Evolutionary conservation across 2,113 vertebrate genomes (phyloP).

Genomic region (Rafetus swinhoei): DNA sequence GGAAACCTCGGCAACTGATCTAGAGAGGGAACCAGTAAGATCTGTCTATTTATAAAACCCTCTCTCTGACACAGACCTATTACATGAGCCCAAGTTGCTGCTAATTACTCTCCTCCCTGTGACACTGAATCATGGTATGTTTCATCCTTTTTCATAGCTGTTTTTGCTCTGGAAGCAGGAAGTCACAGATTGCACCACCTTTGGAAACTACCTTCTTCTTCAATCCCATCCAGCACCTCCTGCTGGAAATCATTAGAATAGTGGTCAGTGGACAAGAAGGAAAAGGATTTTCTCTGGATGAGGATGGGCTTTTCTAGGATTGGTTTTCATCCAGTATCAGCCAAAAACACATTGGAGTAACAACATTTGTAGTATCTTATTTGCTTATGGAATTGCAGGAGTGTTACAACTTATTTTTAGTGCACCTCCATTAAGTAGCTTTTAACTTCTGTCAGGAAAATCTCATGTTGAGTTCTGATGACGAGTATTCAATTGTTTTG

Average conservation of each 20-base stretch:
- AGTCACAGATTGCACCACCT: conserved; percentile 29
- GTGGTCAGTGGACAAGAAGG: not conserved
- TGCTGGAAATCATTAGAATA: not conserved
- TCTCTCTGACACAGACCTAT: conserved; percentile 55
- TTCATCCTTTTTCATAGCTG: conserved; percentile 60
- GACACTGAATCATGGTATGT: conserved; percentile 61
- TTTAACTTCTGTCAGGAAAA: conserved; percentile 8
- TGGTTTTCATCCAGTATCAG: not conserved
- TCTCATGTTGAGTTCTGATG: not conserved
- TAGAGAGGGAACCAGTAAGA: conserved; percentile 53
- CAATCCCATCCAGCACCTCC: not conserved
- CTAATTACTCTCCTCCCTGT: conserved; percentile 54
- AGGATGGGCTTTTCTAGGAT: not conserved
- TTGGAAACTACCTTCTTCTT: conserved; percentile 42
- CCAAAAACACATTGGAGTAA: not conserved
- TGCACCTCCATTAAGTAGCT: conserved; percentile 6
- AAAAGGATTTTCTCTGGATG: not conserved
- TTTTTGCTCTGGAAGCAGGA: conserved; percentile 60
- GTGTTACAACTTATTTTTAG: not conserved
- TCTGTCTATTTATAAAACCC: conserved; percentile 28
- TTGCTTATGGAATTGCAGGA: not conserved
- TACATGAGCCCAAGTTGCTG: conserved; percentile 55
- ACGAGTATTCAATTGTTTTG: not conserved
- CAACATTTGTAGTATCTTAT: not conserved
- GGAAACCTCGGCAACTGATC: conserved; percentile 55